Base-by-base conservation (phyloP, 2,888 invertebrate genomes). In the Platerodrilus igneus region DNA sequence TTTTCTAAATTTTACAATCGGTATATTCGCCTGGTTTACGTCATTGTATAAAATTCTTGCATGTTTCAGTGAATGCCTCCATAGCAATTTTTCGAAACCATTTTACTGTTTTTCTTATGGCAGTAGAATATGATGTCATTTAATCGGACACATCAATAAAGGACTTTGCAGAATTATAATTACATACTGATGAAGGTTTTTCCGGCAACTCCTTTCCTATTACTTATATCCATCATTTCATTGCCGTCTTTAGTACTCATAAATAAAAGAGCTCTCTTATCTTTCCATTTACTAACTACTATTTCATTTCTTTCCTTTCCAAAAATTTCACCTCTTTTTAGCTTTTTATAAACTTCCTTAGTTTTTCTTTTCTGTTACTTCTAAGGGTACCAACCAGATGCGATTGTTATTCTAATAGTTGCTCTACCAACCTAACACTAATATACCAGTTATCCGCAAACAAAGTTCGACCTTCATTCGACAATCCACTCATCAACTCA, bases 381-480 rank as follows among this genome's bases (percentile, higher is more conserved):
- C 29, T n/a, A 7, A 41, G 22, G 28, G 60, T 63, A 14, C 60
- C 60, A 35, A 59, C 46, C 18, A 61, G 43, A 52, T 63, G 57
- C 5, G 59, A 60, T 26, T 58, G 48, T 30, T 57, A 46, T 9
- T 52, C 23, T 32, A 61, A 38, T 32, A 63, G 45, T 28, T 56
- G 20, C 20, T 53, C 30, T 15, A 58, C 61, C 30, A 63, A 45
- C 7, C 56, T 48, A 10, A 62, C 39, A 44, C 56, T 60, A 16
- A 61, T 60, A 39, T 59, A 58, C 55, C 55, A 59, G 39, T 59
- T 60, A 41, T 61, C 58, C 8, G 57, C 57, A 17, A 37, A 45
- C 14, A 60, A 6, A 5, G 54, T 55, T 37, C 58, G 16, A 16
- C 2, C n/a, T 49, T n/a, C n/a, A n/a, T n/a, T n/a, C n/a, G n/a